These are phyloP conservation scores for Neodiprion pinetum DNA, from an alignment of 1,140 invertebrate genomes.

Conservation along the genomic window DNA sequence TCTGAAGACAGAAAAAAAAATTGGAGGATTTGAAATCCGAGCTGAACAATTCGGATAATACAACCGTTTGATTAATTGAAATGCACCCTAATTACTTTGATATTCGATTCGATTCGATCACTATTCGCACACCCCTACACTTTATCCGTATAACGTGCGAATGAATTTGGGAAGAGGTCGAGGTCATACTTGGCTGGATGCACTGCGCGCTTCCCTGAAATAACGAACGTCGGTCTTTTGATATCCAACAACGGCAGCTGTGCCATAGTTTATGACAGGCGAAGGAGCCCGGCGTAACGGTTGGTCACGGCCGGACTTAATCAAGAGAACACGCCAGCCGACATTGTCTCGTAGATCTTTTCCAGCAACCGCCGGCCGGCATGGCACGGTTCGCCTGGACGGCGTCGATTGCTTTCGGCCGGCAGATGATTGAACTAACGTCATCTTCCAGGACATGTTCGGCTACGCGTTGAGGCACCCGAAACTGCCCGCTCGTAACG, in stretches of 20 bases:
- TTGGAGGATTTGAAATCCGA: too few species aligned
- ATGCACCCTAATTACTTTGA: too few species aligned
- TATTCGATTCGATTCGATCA: too few species aligned
- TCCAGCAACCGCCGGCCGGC: background rate
- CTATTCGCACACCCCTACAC: too few species aligned
- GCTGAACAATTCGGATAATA: too few species aligned
- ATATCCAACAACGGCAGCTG: background rate
- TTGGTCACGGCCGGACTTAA: conserved; percentile 1
- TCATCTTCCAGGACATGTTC: conserved; percentile 89
- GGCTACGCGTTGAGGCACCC: conserved; percentile 96
- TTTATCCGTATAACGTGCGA: too few species aligned
- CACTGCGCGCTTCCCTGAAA: too few species aligned
- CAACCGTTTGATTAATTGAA: too few species aligned
- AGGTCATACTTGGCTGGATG: too few species aligned
- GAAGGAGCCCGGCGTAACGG: background rate
- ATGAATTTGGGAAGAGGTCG: too few species aligned
- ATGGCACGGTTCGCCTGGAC: too few species aligned
- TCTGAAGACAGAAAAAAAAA: too few species aligned
- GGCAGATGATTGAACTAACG: background rate
- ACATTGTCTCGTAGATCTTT: conserved; percentile 3
- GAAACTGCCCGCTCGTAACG: conserved; percentile 88
- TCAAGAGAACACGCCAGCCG: conserved; percentile 6
- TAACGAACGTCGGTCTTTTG: background rate
- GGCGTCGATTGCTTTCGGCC: background rate
- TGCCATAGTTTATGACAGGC: background rate